Base-by-base conservation (phyloP, 2,888 invertebrate genomes). In the Malacosoma neustria region DNA sequence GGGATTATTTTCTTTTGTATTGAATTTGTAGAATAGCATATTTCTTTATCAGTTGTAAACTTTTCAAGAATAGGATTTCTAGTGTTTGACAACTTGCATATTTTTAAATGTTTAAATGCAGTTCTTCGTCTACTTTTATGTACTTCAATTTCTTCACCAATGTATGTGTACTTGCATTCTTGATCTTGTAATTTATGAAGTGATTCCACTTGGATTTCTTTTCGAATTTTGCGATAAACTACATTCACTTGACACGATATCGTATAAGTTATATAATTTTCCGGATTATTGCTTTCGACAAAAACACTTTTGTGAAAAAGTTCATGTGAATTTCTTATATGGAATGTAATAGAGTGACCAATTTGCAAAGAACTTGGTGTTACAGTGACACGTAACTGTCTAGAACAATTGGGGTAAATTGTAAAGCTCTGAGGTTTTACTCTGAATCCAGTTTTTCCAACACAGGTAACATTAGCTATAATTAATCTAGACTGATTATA, bases 401-500 rank as follows among this genome's bases (percentile, higher is more conserved):
- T 64, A 3, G 69, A 66, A 11, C 72, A 68, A 38, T 70, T 68
- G 1, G 87, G 77, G 13, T 52, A 45, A 35, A 89, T 52, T n/a
- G 43, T 54, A 41, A 77, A 73, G 22, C 49, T 57, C 14, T 54
- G 39, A 1, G 89, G 89, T 4, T 48, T 33, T 3, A 87, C 77
- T 35, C 71, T 61, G 41, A 80, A 71, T n/a, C 71, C 73, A 2
- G 73, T 57, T 1, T 65, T 57, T 57, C 70, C 74, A 2, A 67
- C 55, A 46, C 77, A 87, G 45, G 69, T 52, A 37, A 87, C 62
- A 44, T 67, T 75, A 2, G 87, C 66, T 2, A 79, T 57, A 14
- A 77, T 62, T 9, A 60, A 39, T 22, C 53, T 54, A 1, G 87
- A 88, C 13, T 72, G 62, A 54, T 89, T 89, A 43, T 51, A 59